A percentile compares a stretch with the other conserved stretches of the same genome.
Evolutionary conservation across 2,888 invertebrate genomes (phyloP).

Genomic region (Drosophila sordidula): DNA sequence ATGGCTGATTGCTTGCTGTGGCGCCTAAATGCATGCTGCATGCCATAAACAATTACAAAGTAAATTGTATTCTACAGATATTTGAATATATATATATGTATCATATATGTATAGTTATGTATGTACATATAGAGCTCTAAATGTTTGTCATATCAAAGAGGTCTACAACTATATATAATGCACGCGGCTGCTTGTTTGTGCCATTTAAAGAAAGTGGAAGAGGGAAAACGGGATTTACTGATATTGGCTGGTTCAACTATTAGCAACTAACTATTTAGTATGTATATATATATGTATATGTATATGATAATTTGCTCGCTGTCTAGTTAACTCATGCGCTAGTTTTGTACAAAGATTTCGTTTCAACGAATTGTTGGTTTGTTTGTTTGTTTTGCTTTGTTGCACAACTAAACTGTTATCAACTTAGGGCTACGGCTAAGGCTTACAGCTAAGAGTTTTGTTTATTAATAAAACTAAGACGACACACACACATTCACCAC

Average conservation of each 20-base stretch:
- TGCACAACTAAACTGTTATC: constrained; percentile 46
- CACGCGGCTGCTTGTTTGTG: constrained; percentile 44
- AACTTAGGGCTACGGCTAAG: constrained; percentile 39
- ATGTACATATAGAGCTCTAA: constrained; percentile 65
- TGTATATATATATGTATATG: constrained; percentile 24
- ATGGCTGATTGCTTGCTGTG: constrained; percentile 37
- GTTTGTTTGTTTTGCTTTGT: constrained; percentile 27
- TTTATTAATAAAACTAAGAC: constrained; percentile 36
- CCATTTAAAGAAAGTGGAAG: constrained; percentile 19
- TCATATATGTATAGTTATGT: constrained; percentile 36
- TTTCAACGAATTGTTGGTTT: constrained; percentile 46
- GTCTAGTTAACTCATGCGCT: constrained; percentile 41
- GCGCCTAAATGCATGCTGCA: constrained; percentile 57
- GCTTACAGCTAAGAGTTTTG: constrained; percentile 55
- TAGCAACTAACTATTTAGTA: constrained; percentile 30
- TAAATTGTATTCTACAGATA: constrained; percentile 39
- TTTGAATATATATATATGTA: constrained; percentile 14
- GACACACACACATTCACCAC: constrained; percentile 41
- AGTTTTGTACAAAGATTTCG: constrained; percentile 59
- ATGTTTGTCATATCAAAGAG: constrained; percentile 63
- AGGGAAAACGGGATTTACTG: constrained; percentile 23
- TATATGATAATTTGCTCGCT: constrained; percentile 51
- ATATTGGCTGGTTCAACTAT: constrained; percentile 40
- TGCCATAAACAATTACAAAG: constrained; percentile 48
- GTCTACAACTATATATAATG: constrained; percentile 40